Conservation (phyloP, 2,797 vertebrate species). For the Pteronotus mesoamericanus region DNA sequence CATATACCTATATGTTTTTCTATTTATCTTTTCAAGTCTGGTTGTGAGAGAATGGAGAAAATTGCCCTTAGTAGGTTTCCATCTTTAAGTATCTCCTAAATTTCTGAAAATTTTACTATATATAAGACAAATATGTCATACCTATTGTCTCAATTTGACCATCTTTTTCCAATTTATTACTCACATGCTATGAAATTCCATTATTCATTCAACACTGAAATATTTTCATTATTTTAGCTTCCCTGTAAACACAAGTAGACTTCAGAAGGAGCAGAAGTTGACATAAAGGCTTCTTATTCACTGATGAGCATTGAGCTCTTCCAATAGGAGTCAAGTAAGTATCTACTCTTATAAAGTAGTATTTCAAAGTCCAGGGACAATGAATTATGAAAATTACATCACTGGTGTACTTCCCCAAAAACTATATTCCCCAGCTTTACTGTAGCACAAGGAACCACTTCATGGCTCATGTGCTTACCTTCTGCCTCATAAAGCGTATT, state of each 20-base stretch:
- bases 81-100: not conserved
- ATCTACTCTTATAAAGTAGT: not conserved
- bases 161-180: not conserved
- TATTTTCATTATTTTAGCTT: not conserved
- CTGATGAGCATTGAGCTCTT: not conserved
- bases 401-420: not conserved
- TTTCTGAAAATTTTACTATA: not conserved
- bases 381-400: not conserved
- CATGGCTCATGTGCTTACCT: not conserved
- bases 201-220: not conserved
- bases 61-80: not conserved
- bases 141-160: not conserved
- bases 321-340: not conserved
- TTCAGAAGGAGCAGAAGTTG: not conserved
- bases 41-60: not conserved
- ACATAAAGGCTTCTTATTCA: slow-evolving; percentile 3
- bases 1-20: not conserved
- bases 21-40: not conserved
- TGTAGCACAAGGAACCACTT: not conserved
- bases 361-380: not conserved
- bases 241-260: not conserved
- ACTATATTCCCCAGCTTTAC: not conserved
- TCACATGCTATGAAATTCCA: not conserved
- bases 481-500: not conserved
- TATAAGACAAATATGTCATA: not conserved